A percentile compares a stretch with the other conserved stretches of the same genome.
Conservation (phyloP, 2,888 invertebrate species). For the Stenichneumon culpator region DNA sequence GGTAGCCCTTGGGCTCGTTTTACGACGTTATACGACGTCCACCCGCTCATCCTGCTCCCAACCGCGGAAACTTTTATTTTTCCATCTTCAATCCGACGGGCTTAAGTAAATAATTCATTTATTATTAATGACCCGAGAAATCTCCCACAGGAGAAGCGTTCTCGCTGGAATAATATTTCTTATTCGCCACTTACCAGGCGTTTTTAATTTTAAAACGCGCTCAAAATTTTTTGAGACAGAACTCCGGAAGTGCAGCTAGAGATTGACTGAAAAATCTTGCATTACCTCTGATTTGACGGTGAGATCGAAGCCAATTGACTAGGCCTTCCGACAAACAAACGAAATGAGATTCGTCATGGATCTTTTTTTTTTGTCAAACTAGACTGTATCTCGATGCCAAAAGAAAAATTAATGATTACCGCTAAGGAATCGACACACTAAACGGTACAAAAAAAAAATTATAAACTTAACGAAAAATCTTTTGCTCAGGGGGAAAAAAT, state of each 20-base stretch:
- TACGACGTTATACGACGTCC: constrained; percentile 45
- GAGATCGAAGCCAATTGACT: too few species aligned
- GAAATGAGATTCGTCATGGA: too few species aligned
- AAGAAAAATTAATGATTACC: too few species aligned
- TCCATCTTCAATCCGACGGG: constrained; percentile 32
- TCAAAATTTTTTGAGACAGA: not conserved
- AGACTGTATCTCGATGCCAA: too few species aligned
- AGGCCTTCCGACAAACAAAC: too few species aligned
- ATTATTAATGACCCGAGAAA: constrained; percentile 63
- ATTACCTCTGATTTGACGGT: too few species aligned
- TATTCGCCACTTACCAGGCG: constrained; percentile 1
- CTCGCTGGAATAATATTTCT: constrained; percentile 51
- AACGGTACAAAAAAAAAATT: too few species aligned
- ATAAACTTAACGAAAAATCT: too few species aligned
- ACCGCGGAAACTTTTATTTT: constrained; percentile 56
- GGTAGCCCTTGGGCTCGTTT: constrained; percentile 53
- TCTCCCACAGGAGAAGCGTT: not conserved
- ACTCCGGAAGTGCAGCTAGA: not conserved
- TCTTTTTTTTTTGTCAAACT: too few species aligned
- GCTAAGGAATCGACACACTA: too few species aligned
- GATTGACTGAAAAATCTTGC: not conserved
- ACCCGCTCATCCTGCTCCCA: constrained; percentile 38
- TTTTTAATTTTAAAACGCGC: not conserved
- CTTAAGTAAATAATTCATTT: constrained; percentile 57
- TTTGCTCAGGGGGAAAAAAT: too few species aligned